Percentiles rank a stretch among this genome's conserved stretches.
Conservation (phyloP, 2,888 invertebrate species). For the Pteria penguin region DNA sequence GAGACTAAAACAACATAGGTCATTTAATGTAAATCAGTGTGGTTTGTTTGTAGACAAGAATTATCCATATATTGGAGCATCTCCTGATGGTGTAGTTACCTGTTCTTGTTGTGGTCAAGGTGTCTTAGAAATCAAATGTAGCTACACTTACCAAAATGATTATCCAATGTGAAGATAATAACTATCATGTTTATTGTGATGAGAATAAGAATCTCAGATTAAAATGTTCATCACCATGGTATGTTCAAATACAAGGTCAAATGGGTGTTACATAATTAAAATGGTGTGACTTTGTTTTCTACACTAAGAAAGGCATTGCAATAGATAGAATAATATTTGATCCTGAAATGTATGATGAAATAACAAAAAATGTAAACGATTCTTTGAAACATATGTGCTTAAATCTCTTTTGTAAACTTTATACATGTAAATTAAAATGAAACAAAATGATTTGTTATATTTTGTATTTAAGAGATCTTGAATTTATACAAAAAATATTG, state of each 20-base stretch:
- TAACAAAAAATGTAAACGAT: slow-evolving; percentile 6
- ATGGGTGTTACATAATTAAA: slow-evolving; percentile 13
- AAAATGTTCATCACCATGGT: slow-evolving; percentile 22
- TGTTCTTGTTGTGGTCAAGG: slow-evolving; percentile 37
- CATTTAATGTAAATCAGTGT: background rate
- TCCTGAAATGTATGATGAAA: background rate
- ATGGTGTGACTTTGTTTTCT: slow-evolving; percentile 33
- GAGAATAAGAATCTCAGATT: slow-evolving; percentile 20
- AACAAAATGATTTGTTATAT: too few relatives aligned
- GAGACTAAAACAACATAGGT: background rate
- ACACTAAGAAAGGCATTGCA: slow-evolving; percentile 16
- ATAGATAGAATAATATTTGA: slow-evolving; percentile 27
- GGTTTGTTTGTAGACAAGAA: slow-evolving; percentile 14
- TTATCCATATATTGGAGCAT: slow-evolving; percentile 27
- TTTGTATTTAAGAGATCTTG: too few relatives aligned
- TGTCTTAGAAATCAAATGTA: slow-evolving; percentile 33
- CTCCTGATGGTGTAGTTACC: slow-evolving; percentile 28
- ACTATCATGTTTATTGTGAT: slow-evolving; percentile 24
- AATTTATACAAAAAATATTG: too few relatives aligned
- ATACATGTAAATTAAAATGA: too few relatives aligned
- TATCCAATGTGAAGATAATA: slow-evolving; percentile 9
- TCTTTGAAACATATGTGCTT: slow-evolving; percentile 12
- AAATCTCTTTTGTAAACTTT: too few relatives aligned
- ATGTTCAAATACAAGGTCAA: slow-evolving; percentile 36
- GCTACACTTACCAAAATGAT: slow-evolving; percentile 12